Base-by-base conservation (phyloP, 2,797 vertebrate species). In the Aulostomus chinensis region DNA sequence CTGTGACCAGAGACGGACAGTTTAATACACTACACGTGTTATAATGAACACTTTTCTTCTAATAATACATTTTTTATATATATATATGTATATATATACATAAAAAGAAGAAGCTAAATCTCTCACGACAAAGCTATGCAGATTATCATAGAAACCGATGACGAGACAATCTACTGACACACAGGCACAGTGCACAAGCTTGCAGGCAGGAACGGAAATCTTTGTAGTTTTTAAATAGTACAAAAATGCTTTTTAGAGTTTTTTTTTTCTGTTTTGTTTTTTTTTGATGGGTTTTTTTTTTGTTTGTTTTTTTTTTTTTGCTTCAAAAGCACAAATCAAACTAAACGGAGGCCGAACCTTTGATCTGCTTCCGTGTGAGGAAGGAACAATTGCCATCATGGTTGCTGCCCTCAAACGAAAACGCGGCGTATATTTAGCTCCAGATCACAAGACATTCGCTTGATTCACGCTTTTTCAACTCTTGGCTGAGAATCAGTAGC, bases 111-210 rank as follows among this genome's bases (percentile, higher is more conserved):
- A 68, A 81, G 71, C 91, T 94, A 93, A 87, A 89, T 90, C 91
- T 92, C 93, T 94, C 92, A 94, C 92, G 88, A 94, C 91, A 88
- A 93, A 94, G 93, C 94, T 94, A 95, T 93, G 91, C 87, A 90
- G 92, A 92, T 80, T 92, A 93, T 86, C 84, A 92, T 93, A 87
- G 69, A 90, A 94, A 89, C 93, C 89, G 92, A 94, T 92, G 93
- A 96, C 94, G 89, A 93, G 94, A 93, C 94, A 91, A 58, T 92
- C 92, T 92, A 94, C 81, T 87, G 93, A 95, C 82, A 89, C 94
- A 93, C 94, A 92, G 93, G 93, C 94, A 97, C 96, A 93, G 94
- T 93, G 95, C 93, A 97, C 94, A 95, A 97, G 94, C 94, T 95
- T 91, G 93, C 94, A 94, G 92, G 93, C 93, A 95, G 93, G 93